Evolutionary conservation across 1,140 invertebrate species (phyloP).

Genomic region (Bactericera cockerelli): DNA sequence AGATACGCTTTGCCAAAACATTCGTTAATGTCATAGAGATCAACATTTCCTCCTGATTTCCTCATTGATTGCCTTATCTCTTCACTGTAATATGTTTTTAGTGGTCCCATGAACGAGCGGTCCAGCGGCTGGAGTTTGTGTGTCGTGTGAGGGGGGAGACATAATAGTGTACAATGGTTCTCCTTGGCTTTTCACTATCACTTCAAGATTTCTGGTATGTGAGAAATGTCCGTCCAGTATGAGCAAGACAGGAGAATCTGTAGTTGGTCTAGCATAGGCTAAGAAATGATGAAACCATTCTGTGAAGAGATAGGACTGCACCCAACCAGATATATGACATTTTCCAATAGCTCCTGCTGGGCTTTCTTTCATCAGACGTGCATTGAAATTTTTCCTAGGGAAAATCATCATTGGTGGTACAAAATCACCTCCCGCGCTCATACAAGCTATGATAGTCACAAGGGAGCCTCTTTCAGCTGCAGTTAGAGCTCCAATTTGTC

Average conservation of each 20-base stretch:
- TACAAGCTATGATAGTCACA: conserved; percentile 27
- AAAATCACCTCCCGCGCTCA: conserved; percentile 25
- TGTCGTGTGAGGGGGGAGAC: too few relatives aligned
- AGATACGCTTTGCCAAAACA: conserved; percentile 24
- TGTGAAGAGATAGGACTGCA: conserved; percentile 24
- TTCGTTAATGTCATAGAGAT: conserved; percentile 23
- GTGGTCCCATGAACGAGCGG: too few relatives aligned
- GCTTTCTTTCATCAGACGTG: conserved; percentile 23
- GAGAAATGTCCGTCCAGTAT: conserved; percentile 26
- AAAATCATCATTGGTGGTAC: conserved; percentile 28
- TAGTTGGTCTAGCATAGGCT: conserved; percentile 21
- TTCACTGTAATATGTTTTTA: too few relatives aligned
- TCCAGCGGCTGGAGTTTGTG: too few relatives aligned
- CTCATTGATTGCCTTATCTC: conserved; percentile 25
- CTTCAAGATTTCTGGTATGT: conserved; percentile 27
- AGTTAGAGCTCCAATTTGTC: conserved; percentile 26
- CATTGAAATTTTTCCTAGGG: too few relatives aligned
- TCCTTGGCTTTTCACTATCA: conserved; percentile 20
- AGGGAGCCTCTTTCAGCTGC: conserved; percentile 27
- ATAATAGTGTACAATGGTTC: conserved; percentile 23
- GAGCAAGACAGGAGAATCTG: conserved; percentile 23
- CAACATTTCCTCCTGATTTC: conserved; percentile 24
- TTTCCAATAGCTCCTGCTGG: conserved; percentile 23
- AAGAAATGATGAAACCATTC: conserved; percentile 26
- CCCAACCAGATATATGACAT: conserved; percentile 20